Conservation (phyloP, 2,113 vertebrate species). For the Damaliscus lunatus region DNA sequence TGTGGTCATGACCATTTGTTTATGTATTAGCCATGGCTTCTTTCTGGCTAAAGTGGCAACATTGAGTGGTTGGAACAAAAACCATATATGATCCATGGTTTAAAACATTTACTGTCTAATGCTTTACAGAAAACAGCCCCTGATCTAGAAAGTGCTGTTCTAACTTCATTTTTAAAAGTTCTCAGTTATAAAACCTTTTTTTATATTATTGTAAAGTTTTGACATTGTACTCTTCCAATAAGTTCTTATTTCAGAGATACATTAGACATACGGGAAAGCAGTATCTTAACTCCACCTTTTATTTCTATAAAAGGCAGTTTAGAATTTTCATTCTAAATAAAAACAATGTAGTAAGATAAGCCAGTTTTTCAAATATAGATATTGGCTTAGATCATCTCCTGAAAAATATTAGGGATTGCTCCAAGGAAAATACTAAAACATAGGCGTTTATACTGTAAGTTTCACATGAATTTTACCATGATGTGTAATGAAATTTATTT, state of each 20-base stretch:
- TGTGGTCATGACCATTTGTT: background rate
- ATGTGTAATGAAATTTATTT: background rate
- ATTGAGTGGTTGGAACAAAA: background rate
- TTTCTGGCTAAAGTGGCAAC: background rate
- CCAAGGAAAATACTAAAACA: background rate
- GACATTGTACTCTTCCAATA: background rate
- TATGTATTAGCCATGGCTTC: background rate
- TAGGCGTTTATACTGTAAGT: background rate
- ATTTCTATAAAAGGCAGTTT: background rate
- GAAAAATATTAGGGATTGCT: background rate
- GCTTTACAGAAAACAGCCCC: background rate
- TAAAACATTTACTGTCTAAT: background rate
- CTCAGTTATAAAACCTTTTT: background rate
- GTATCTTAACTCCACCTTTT: background rate
- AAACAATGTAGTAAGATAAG: background rate
- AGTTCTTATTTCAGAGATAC: background rate
- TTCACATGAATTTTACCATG: background rate
- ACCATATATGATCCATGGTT: background rate
- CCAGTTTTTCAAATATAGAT: background rate
- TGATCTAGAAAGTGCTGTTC: background rate
- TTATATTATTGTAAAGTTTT: background rate
- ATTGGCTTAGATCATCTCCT: background rate
- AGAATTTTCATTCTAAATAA: conserved; percentile 12
- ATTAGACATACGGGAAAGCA: background rate
- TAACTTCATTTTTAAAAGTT: background rate